A percentile compares a stretch with the other conserved stretches of the same genome.
These are phyloP conservation scores for Chaitophorus viminalis DNA, from an alignment of 2,888 invertebrate genomes.

Conservation along the genomic window DNA sequence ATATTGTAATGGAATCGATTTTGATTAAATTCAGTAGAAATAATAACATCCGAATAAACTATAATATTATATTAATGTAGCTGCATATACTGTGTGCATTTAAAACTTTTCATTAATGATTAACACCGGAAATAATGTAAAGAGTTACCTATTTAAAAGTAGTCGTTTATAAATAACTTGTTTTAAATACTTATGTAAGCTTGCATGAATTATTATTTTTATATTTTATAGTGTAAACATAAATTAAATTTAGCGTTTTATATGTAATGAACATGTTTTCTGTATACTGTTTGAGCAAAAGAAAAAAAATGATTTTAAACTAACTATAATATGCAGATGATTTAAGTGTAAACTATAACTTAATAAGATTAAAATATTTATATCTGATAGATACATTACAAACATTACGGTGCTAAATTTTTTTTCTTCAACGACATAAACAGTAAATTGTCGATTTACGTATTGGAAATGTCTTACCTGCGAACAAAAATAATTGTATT, in stretches of 20 bases:
- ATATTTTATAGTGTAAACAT: neutral
- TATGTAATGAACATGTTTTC: neutral
- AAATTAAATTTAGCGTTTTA: neutral
- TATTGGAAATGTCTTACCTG: neutral
- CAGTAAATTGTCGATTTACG: neutral
- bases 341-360: too few relatives aligned
- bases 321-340: neutral
- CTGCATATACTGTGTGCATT: too few relatives aligned
- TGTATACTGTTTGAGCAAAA: neutral
- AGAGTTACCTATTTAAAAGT: neutral
- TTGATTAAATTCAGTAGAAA: too few relatives aligned
- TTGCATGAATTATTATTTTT: neutral
- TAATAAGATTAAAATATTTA: too few relatives aligned
- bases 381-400: neutral
- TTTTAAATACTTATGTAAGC: neutral
- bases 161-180: neutral
- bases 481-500: neutral
- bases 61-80: too few relatives aligned
- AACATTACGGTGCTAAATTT: neutral
- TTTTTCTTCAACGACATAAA: neutral
- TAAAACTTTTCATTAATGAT: neutral
- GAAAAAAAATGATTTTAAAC: neutral
- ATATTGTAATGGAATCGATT: too few relatives aligned
- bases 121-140: neutral
- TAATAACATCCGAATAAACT: too few relatives aligned